Percentiles rank a stretch among this genome's conserved stretches.
Conservation (phyloP, 2,888 invertebrate genomes). For the Drosophila hamatofila region DNA sequence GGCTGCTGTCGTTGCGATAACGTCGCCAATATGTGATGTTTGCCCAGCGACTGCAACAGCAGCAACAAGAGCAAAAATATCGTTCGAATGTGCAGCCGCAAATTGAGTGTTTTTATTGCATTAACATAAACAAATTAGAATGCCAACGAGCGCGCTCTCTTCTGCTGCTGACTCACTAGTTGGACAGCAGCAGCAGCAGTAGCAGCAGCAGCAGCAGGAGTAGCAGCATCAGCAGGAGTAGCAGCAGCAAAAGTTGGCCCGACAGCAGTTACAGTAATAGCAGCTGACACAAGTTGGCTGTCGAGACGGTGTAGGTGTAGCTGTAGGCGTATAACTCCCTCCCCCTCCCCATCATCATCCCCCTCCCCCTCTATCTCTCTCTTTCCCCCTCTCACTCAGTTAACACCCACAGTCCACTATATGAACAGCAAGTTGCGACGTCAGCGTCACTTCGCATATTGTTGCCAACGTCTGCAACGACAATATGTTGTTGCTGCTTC, state of each 20-base stretch:
- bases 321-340: neutral
- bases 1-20: slow-evolving; percentile 50
- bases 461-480: slow-evolving; percentile 4
- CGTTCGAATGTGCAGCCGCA: slow-evolving; percentile 69
- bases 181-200: slow-evolving; percentile 28
- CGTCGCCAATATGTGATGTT: slow-evolving; percentile 59
- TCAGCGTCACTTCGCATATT: slow-evolving; percentile 42
- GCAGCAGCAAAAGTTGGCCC: slow-evolving; percentile 42
- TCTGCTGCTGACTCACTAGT: slow-evolving; percentile 62
- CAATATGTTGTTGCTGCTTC: slow-evolving; percentile 38
- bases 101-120: slow-evolving; percentile 82
- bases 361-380: neutral
- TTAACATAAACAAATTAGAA: slow-evolving; percentile 82
- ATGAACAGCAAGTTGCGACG: slow-evolving; percentile 36
- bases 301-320: slow-evolving; percentile 25
- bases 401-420: neutral
- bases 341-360: too few relatives aligned
- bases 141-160: slow-evolving; percentile 49
- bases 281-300: slow-evolving; percentile 56
- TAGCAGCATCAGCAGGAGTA: slow-evolving; percentile 33
- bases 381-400: neutral
- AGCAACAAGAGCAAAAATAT: slow-evolving; percentile 37
- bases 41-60: slow-evolving; percentile 35
- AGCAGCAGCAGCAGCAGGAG: slow-evolving; percentile 26
- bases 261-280: slow-evolving; percentile 31